A percentile compares a stretch with the other conserved stretches of the same genome.
These are phyloP conservation scores for Protobothrops mucrosquamatus DNA, from an alignment of 2,113 vertebrate genomes.

Conservation along the genomic window DNA sequence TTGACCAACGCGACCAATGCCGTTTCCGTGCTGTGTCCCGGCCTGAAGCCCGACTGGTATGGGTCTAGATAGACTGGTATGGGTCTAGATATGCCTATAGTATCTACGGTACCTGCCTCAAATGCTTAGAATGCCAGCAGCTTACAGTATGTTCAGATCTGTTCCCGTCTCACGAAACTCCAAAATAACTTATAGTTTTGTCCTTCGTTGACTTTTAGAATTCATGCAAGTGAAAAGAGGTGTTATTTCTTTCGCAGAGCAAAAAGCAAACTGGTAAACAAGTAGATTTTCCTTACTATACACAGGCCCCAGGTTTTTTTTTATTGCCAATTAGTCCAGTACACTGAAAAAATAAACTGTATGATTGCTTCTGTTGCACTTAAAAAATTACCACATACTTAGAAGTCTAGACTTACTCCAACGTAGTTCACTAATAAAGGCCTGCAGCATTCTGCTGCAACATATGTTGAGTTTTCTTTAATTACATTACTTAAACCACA, in stretches of 20 bases:
- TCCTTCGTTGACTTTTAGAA: neutral
- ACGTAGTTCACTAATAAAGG: neutral
- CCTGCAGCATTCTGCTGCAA: neutral
- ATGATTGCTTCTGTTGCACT: neutral
- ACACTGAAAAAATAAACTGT: neutral
- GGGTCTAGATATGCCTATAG: no score
- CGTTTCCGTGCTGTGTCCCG: no score
- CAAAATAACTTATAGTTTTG: neutral
- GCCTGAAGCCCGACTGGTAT: no score
- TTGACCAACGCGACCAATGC: no score
- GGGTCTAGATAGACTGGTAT: no score
- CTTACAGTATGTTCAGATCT: neutral
- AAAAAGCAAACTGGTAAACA: neutral
- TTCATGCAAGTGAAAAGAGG: neutral
- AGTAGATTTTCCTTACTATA: neutral
- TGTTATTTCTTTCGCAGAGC: slow-evolving; percentile 1
- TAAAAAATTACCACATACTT: slow-evolving; percentile 14
- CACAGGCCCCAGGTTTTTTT: neutral
- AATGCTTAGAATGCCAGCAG: neutral
- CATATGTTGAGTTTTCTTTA: neutral
- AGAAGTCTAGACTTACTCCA: neutral
- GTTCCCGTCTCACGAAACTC: neutral
- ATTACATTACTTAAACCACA: neutral
- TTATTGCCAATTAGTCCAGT: neutral
- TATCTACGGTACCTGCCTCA: neutral